Evolutionary conservation across 2,888 invertebrate species (phyloP), one percentile per base, ranked within the genome.

Genomic region (Macrophya alboannulata): DNA sequence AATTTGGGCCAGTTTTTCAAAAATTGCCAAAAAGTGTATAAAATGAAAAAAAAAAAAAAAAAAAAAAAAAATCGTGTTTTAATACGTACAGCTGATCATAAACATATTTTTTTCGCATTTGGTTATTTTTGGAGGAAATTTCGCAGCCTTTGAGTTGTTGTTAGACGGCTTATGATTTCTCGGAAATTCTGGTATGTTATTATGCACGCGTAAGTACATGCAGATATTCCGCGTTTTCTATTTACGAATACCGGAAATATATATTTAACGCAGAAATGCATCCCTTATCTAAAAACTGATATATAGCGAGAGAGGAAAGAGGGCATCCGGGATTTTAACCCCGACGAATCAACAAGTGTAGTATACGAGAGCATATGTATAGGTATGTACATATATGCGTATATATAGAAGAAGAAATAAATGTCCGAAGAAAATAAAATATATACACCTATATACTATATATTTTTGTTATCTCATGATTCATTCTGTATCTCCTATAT

Each of bases 251-350:
- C 55, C n/a, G 55, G n/a, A 55, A n/a, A 55, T 17, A 55, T 55
- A 55, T 55, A 55, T 55, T 62, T 62, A 62, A 12, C 62, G 10
- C 2, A 62, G 3, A 62, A 62, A 8, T 62, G 62, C 62, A 62
- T 25, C 25, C 9, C 25, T 62, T 62, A 62, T 62, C 62, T 62
- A 0, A 0, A 15, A 12, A 62, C 62, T 62, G 62, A 25, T 1
- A 8, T 25, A 62, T 62, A 62, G 4, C 62, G 10, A 62, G 25
- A 21, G 62, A 25, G 62, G 62, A 62, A 62, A 21, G 21, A 62
- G 62, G 5, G 62, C 62, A 62, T 62, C 62, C 62, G 62, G 62
- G 62, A 62, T 10, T 62, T 62, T 25, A 15, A 21, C 62, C 62
- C 62, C 12, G 25, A 12, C 25, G 62, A 62, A 62, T 62, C 62